phyloP scores from a whole-genome alignment of 1,140 invertebrate species.

The Ooceraea biroi region DNA sequence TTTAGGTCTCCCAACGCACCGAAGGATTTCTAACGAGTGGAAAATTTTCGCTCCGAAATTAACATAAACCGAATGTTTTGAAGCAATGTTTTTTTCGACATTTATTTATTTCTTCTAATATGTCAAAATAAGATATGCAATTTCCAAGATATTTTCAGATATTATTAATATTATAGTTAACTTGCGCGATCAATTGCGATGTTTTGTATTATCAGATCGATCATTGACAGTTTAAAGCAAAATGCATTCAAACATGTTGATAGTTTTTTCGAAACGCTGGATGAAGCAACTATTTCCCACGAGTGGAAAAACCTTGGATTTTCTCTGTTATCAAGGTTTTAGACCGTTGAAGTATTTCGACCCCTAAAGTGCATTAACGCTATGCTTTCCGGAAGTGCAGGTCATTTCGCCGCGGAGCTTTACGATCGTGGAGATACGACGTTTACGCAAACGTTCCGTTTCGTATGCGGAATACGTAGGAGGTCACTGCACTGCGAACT shows the following conservation, averaged over 20 bases:
- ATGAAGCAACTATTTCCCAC: conserved; percentile 17
- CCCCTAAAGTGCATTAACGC: conserved; percentile 52
- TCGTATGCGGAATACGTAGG: conserved; percentile 39
- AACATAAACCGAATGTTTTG: not conserved
- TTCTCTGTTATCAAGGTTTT: not conserved
- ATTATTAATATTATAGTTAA: not conserved
- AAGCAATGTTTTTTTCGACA: not conserved
- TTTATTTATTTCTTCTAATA: not conserved
- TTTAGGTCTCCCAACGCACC: conserved; percentile 21
- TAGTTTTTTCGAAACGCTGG: conserved; percentile 32
- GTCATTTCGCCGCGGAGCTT: conserved; percentile 69
- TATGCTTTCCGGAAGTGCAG: conserved; percentile 71
- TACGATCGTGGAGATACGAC: conserved; percentile 71
- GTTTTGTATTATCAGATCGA: not conserved
- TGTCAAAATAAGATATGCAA: not conserved
- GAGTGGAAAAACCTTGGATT: conserved; percentile 21
- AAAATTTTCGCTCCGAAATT: conserved; percentile 38
- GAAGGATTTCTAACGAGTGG: conserved; percentile 46
- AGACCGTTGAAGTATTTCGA: conserved; percentile 30
- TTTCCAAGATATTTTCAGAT: not conserved
- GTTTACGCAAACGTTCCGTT: conserved; percentile 46
- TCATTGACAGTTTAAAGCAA: not conserved
- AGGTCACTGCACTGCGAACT: conserved; percentile 77
- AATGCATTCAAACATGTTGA: conserved; percentile 4
- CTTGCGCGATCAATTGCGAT: not conserved